phyloP scores from a whole-genome alignment of 2,888 invertebrate species.

The Polydrusus pterygomalis region DNA sequence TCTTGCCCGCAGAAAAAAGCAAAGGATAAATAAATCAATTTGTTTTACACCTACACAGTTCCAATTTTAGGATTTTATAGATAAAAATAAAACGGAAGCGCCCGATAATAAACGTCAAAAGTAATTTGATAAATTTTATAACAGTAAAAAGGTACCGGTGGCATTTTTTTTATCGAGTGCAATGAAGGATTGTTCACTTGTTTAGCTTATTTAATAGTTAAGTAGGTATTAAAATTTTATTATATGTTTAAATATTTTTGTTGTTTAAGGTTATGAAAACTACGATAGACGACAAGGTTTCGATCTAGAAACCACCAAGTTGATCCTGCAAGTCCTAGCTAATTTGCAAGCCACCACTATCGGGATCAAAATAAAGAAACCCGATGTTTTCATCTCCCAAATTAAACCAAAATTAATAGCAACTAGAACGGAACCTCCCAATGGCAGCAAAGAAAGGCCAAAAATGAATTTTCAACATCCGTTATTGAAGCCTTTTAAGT shows the following conservation, averaged over 20 bases:
- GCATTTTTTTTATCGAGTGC: no score
- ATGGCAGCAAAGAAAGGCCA: not conserved
- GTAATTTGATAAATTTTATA: no score
- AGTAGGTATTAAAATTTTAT: not conserved
- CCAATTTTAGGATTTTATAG: conserved; percentile 9
- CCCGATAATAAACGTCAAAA: no score
- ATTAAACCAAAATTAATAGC: conserved; percentile 66
- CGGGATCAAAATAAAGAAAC: conserved; percentile 71
- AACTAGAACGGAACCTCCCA: conserved; percentile 12
- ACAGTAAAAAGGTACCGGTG: no score
- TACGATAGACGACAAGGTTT: conserved; percentile 73
- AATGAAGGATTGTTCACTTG: no score
- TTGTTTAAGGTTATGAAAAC: conserved; percentile 71
- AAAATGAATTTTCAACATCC: conserved; percentile 2
- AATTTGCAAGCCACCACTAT: conserved; percentile 75
- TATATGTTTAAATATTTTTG: no score
- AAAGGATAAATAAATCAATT: not conserved
- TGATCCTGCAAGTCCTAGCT: conserved; percentile 73
- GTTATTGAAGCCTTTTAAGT: not conserved
- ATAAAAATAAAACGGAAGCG: no score
- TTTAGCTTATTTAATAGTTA: no score
- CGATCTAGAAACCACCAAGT: conserved; percentile 71
- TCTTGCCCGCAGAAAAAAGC: no score
- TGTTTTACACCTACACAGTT: conserved; percentile 7
- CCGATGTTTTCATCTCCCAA: conserved; percentile 67